Percentiles rank a stretch among this genome's conserved stretches.
Evolutionary conservation across 2,888 invertebrate species (phyloP).

Genomic region (Baccha elongata): DNA sequence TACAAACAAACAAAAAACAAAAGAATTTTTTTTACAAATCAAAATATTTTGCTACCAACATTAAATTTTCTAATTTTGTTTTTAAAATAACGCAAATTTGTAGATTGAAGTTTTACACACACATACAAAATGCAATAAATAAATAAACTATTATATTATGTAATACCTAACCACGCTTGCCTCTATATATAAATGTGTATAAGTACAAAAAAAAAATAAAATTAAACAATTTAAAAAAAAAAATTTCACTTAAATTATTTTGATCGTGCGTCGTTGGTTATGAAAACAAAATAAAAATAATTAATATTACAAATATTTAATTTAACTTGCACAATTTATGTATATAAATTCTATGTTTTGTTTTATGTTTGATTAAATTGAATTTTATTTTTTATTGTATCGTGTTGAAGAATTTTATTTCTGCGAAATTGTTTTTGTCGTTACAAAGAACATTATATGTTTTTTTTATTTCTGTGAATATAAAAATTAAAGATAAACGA

Average conservation of each 20-base stretch:
- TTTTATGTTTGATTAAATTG: background rate
- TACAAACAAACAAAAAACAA: slow-evolving; percentile 2
- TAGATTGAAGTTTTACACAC: slow-evolving; percentile 41
- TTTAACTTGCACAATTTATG: too few relatives aligned
- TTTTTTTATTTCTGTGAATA: slow-evolving; percentile 5
- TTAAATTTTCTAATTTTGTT: slow-evolving; percentile 55
- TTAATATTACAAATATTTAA: slow-evolving; percentile 7
- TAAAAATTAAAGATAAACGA: background rate
- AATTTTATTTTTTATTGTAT: background rate
- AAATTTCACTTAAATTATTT: slow-evolving; percentile 12
- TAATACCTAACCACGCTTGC: slow-evolving; percentile 71
- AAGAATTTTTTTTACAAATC: slow-evolving; percentile 30
- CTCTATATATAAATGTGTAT: slow-evolving; percentile 71
- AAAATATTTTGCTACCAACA: slow-evolving; percentile 68
- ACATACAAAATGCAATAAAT: slow-evolving; percentile 31
- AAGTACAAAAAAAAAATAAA: slow-evolving; percentile 58
- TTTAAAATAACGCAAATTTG: slow-evolving; percentile 19
- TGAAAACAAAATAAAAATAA: background rate
- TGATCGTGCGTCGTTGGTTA: slow-evolving; percentile 28
- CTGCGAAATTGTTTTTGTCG: slow-evolving; percentile 12
- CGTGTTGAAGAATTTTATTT: slow-evolving; percentile 11
- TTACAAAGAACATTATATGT: background rate
- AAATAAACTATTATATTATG: slow-evolving; percentile 21
- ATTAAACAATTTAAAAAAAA: slow-evolving; percentile 1
- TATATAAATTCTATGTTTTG: too few relatives aligned